phyloP scores from a whole-genome alignment of 2,888 invertebrate genomes.

The Idaea aversata region DNA sequence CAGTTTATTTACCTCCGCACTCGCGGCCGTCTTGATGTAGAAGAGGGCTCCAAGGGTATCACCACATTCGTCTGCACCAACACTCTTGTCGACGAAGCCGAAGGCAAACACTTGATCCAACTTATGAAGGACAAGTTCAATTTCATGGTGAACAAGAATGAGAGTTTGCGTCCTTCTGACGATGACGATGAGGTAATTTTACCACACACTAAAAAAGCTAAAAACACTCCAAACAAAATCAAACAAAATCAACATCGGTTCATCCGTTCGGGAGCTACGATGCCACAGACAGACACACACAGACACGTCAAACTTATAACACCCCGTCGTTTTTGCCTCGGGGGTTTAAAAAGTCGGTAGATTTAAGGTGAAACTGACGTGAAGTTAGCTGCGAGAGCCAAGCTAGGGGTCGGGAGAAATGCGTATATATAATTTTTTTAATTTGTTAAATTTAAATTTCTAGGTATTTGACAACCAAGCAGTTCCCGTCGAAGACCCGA shows the following conservation, averaged over 20 bases:
- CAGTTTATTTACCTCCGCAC: conserved; percentile 91
- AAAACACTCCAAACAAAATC: too few relatives aligned
- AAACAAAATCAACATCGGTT: too few relatives aligned
- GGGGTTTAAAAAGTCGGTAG: too few relatives aligned
- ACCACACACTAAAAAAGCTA: not conserved
- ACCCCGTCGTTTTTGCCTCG: too few relatives aligned
- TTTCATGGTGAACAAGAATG: conserved; percentile 65
- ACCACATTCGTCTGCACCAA: conserved; percentile 93
- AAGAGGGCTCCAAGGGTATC: conserved; percentile 84
- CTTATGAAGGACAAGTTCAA: conserved; percentile 88
- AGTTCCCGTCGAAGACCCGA: conserved; percentile 83
- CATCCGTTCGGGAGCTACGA: too few relatives aligned
- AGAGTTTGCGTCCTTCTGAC: conserved; percentile 27
- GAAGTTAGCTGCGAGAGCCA: too few relatives aligned
- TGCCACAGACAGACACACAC: too few relatives aligned
- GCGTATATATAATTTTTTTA: too few relatives aligned
- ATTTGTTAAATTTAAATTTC: conserved; percentile 17
- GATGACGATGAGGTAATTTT: conserved; percentile 40
- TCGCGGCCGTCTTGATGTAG: conserved; percentile 89
- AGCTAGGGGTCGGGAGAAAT: too few relatives aligned
- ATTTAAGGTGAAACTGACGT: too few relatives aligned
- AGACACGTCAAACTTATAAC: too few relatives aligned
- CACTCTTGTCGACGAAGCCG: conserved; percentile 85
- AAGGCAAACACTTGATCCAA: conserved; percentile 84
- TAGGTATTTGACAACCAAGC: conserved; percentile 37